Evolutionary conservation across 2,113 vertebrate genomes (phyloP).

Genomic region (Halcyon malimbica): DNA sequence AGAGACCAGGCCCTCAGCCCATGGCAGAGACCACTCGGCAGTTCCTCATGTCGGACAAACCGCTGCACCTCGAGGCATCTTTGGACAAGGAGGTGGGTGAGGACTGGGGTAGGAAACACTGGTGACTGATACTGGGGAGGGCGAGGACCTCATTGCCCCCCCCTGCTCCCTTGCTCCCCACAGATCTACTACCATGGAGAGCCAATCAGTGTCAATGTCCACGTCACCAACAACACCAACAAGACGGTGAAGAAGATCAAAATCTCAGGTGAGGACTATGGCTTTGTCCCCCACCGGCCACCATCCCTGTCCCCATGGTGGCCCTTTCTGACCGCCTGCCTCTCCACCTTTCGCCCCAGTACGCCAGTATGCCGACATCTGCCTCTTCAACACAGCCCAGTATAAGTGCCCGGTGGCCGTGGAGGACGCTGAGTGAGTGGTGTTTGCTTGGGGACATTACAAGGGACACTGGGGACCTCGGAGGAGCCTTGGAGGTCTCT

Average conservation of each 20-base stretch:
- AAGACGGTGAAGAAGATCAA: constrained; percentile 98
- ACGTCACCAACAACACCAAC: constrained; percentile 98
- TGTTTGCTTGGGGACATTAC: neutral
- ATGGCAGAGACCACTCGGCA: constrained; percentile 93
- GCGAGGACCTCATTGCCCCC: neutral
- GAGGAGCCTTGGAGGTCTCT: neutral
- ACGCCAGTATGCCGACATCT: constrained; percentile 95
- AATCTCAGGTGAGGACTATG: constrained; percentile 83
- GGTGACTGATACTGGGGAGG: fast-evolving
- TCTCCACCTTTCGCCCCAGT: constrained; percentile 68
- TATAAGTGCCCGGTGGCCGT: constrained; percentile 96
- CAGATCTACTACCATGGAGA: constrained; percentile 98
- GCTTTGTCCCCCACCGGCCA: fast-evolving
- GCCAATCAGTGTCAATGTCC: constrained; percentile 95
- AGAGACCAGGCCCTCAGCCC: constrained; percentile 90
- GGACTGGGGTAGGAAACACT: neutral
- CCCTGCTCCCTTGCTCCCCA: neutral
- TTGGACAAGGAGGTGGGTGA: constrained; percentile 87
- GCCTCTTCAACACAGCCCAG: constrained; percentile 97
- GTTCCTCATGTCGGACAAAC: constrained; percentile 97
- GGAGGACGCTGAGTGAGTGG: constrained; percentile 92
- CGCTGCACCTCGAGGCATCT: constrained; percentile 91
- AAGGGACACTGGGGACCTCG: neutral
- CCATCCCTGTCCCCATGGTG: fast-evolving
- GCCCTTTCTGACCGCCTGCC: fast-evolving